Evolutionary conservation across 1,140 invertebrate species (phyloP).

Genomic region (Frieseomelitta varia): DNA sequence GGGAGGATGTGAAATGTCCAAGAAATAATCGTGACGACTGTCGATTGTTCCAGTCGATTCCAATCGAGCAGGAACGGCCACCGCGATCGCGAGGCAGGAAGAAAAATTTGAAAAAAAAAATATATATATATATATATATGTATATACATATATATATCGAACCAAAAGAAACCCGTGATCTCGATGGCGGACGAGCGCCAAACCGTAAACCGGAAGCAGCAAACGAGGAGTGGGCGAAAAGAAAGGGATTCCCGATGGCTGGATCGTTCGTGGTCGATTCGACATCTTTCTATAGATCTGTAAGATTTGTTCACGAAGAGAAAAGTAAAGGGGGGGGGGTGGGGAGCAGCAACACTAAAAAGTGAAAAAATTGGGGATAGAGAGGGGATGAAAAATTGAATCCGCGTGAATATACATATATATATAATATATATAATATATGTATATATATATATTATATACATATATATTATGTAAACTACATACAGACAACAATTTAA

Average conservation of each 20-base stretch:
- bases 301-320: conserved; percentile 32
- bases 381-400: too few relatives aligned
- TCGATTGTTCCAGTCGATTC: not conserved
- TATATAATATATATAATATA: conserved; percentile 13
- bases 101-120: not conserved
- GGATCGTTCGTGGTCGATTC: conserved; percentile 37
- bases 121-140: too few relatives aligned
- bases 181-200: not conserved
- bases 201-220: not conserved
- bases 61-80: not conserved
- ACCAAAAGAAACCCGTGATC: conserved; percentile 15
- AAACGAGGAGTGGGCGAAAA: not conserved
- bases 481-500: conserved; percentile 67
- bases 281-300: conserved; percentile 37
- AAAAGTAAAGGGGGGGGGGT: not conserved
- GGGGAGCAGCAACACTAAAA: not conserved
- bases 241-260: conserved; percentile 20
- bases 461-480: conserved; percentile 51
- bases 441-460: too few relatives aligned
- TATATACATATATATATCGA: not conserved
- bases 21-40: not conserved
- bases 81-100: not conserved
- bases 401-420: conserved; percentile 37
- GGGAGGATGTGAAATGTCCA: not conserved
- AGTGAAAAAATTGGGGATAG: too few relatives aligned